Base-by-base conservation (phyloP, 2,888 invertebrate species). In the Copidosoma aretas region DNA sequence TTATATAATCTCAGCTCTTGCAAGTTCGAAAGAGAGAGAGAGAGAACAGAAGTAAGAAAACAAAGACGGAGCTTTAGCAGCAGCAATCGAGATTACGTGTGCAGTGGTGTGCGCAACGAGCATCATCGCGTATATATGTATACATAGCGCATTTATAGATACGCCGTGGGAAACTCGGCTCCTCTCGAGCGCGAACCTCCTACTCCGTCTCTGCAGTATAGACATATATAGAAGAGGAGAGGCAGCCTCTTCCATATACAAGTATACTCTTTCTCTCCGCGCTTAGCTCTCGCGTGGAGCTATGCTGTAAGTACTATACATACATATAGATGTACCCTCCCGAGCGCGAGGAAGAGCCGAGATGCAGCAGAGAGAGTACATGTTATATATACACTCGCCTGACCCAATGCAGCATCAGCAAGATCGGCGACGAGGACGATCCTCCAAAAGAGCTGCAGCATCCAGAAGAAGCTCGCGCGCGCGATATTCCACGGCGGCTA, bases 121-220 rank as follows among this genome's bases (percentile, higher is more conserved):
- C 32, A 32, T 32, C 32, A 32, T 32, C 32, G 32, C 32, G 58
- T 46, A 12, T 46, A 46, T 46, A 46, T 12, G n/a, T n/a, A n/a
- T n/a, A n/a, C n/a, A n/a, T n/a, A n/a, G n/a, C n/a, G n/a, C n/a
- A n/a, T n/a, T n/a, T n/a, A 46, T 46, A 46, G 43, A 46, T 12
- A 17, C 43, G 67, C 63, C 67, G 67, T 68, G 67, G 67, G 67
- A 68, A 68, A 68, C 63, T 68, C 67, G 41, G 58, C 60, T 60
- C 60, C 32, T 61, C 54, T 56, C 56, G 54, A 49, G 53, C 56
- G 56, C 46, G 59, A 53, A 53, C 43, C 51, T 41, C 58, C 39
- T 52, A 32, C 61, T 60, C 32, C 41, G 8, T 46, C 43, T 46
- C 43, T 8, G 43, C 43, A 12, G 43, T 12, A 46, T 17, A 17